These are phyloP conservation scores for Hypercompe scribonia DNA, from an alignment of 2,888 invertebrate genomes.

Conservation along the genomic window DNA sequence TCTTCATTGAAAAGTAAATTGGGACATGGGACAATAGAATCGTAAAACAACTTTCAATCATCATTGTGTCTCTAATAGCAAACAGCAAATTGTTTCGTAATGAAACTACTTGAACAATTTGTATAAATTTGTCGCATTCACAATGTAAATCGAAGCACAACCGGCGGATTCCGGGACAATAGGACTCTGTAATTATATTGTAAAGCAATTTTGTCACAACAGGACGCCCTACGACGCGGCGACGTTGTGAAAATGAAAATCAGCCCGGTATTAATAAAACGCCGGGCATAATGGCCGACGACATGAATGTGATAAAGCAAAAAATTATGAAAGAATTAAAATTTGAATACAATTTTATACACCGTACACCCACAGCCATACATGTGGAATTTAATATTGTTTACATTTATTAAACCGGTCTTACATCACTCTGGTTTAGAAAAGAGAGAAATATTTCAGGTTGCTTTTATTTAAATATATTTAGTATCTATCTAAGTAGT, in stretches of 20 bases:
- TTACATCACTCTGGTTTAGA: not conserved
- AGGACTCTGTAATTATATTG: constrained; percentile 79
- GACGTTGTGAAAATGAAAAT: constrained; percentile 69
- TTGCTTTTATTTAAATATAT: not conserved
- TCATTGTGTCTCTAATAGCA: constrained; percentile 5
- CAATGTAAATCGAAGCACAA: constrained; percentile 78
- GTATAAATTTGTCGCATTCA: constrained; percentile 65
- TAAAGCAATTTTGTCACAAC: constrained; percentile 76
- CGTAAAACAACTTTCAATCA: not conserved
- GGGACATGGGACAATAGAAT: not conserved
- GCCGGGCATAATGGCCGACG: constrained; percentile 55
- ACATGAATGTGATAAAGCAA: constrained; percentile 64
- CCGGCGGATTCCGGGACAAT: constrained; percentile 69
- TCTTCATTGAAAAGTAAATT: not conserved
- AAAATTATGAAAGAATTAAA: constrained; percentile 68
- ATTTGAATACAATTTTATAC: constrained; percentile 55
- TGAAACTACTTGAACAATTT: constrained; percentile 53
- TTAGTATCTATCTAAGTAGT: too few relatives aligned
- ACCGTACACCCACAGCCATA: too few relatives aligned
- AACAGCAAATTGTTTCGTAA: constrained; percentile 43
- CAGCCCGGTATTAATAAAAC: constrained; percentile 68
- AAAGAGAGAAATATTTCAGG: not conserved
- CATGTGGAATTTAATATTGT: constrained; percentile 47
- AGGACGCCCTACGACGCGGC: constrained; percentile 52
- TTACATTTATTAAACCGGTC: constrained; percentile 26